Percentiles rank a stretch among this genome's conserved stretches.
Conservation (phyloP, 1,140 invertebrate genomes). For the Solenopsis invicta region DNA sequence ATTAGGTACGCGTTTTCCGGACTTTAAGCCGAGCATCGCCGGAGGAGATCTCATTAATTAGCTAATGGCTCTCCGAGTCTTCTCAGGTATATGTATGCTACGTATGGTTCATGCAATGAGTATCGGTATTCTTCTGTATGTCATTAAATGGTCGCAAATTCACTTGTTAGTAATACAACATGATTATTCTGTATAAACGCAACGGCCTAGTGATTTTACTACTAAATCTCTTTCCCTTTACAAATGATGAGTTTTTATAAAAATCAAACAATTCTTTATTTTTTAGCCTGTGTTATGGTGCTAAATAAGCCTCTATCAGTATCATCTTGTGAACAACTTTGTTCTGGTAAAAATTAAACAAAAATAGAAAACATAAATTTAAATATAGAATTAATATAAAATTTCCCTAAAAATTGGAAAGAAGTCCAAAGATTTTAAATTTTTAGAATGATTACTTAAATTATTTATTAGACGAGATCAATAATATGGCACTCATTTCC, state of each 20-base stretch:
- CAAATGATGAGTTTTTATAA: neutral
- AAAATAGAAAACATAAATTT: too few relatives aligned
- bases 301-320: too few relatives aligned
- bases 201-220: neutral
- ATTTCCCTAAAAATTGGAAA: too few relatives aligned
- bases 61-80: conserved; percentile 59
- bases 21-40: conserved; percentile 57
- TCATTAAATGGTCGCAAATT: neutral
- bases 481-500: too few relatives aligned
- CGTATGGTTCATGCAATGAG: conserved; percentile 2
- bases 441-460: too few relatives aligned
- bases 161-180: neutral
- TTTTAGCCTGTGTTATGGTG: too few relatives aligned
- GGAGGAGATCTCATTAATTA: conserved; percentile 71
- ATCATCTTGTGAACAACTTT: too few relatives aligned
- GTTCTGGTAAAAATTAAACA: too few relatives aligned
- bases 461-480: too few relatives aligned
- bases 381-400: too few relatives aligned
- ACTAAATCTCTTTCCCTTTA: neutral
- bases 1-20: conserved; percentile 57
- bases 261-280: too few relatives aligned
- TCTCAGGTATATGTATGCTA: neutral
- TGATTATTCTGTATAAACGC: neutral
- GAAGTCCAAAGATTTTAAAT: too few relatives aligned
- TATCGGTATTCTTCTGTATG: conserved; percentile 23